Conservation (phyloP, 2,113 vertebrate species). For the Bos javanicus region DNA sequence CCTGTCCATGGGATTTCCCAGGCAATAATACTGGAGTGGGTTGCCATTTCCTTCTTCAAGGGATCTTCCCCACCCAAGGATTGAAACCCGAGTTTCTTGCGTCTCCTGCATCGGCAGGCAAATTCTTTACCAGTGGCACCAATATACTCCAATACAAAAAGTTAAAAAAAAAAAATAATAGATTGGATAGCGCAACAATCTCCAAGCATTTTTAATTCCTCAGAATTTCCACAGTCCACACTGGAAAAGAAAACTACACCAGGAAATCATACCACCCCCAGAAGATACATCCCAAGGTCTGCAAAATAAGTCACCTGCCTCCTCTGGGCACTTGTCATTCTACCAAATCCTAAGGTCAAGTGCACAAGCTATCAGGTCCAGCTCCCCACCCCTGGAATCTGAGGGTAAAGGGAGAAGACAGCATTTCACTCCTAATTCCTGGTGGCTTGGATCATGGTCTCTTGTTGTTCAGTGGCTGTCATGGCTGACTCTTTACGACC, state of each 20-base stretch:
- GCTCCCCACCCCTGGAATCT: slow-evolving; percentile 66
- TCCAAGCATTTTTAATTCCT: neutral
- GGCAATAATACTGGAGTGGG: neutral
- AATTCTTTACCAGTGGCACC: neutral
- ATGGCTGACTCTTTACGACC: neutral
- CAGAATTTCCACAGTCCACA: neutral
- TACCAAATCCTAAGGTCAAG: slow-evolving; percentile 60
- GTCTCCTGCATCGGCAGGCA: neutral
- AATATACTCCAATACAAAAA: neutral
- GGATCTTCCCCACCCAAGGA: neutral
- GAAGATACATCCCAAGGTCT: neutral
- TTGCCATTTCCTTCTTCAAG: neutral
- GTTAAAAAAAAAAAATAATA: neutral
- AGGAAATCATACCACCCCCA: neutral
- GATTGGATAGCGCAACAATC: neutral
- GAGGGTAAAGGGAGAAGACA: slow-evolving; percentile 72
- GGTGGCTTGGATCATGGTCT: slow-evolving; percentile 75
- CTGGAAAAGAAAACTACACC: neutral
- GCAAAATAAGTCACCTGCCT: neutral
- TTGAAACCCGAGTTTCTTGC: neutral
- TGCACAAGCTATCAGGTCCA: slow-evolving; percentile 67
- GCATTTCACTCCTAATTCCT: slow-evolving; percentile 74
- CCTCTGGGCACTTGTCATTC: slow-evolving; percentile 9
- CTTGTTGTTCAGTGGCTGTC: neutral
- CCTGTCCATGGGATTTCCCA: neutral